Base-by-base conservation (phyloP, 2,113 vertebrate species). In the Pan paniscus region DNA sequence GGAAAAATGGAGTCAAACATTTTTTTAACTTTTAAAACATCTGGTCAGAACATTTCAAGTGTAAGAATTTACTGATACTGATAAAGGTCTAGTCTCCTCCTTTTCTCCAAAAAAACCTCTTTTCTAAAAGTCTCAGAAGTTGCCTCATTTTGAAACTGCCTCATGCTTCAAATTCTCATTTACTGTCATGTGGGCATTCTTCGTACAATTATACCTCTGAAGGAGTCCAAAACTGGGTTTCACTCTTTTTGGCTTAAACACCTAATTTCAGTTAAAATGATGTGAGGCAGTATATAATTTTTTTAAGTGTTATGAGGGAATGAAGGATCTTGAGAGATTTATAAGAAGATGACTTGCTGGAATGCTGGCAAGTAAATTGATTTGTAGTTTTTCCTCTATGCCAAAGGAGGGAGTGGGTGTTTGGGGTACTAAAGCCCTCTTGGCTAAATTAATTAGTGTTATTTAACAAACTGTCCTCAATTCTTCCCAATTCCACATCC, bases 41-140 rank as follows among this genome's bases (percentile, higher is more conserved):
- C 46, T 46, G 48, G 25, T 73, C 30, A 48, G 67, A 70, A 46
- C 43, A 57, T 67, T 96, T 93, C 76, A 93, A 92, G 87, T 83
- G 61, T 96, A 92, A 90, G 72, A 61, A 90, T 76, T 59, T 32
- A 72, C 64, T 79, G 79, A 96, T 81, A 92, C 57, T 79, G 79
- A 96, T 81, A 92, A 93, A 57, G 55, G 92, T 90, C 87, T 72
- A 73, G 84, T 83, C 23, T 48, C 50, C 10, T 30, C 30, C 18
- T 68, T 88, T 70, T 25, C 25, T 78, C 85, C 76, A 93, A 93
- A 86, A 97, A 97, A 93, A 94, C 40, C 73, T 52, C 70, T 94
- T 89, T 92, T 94, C 79, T 75, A 97, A 90, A 95, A 78, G 38
- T 81, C 67, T 93, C 52, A 82, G 83, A 67, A 78, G n/a, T 46